Evolutionary conservation across 2,797 vertebrate genomes (phyloP).

Genomic region (Rhabdophis nuchalis): DNA sequence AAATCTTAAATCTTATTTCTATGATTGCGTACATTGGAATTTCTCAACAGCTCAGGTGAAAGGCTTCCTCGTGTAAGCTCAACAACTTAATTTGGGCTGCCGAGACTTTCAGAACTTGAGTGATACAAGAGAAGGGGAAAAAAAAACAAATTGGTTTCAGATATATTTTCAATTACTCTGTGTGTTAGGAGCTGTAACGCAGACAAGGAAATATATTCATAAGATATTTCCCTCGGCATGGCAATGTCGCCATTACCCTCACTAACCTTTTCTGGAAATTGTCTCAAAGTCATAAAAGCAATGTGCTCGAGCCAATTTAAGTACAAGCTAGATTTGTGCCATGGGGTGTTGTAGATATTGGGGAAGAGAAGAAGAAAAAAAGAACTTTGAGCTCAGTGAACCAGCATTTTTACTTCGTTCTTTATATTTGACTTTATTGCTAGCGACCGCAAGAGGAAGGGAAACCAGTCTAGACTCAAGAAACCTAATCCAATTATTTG

Average conservation of each 20-base stretch:
- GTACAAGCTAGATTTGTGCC: neutral
- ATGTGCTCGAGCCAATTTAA: neutral
- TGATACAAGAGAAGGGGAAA: neutral
- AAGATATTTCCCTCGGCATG: neutral
- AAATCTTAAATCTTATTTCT: too few relatives aligned
- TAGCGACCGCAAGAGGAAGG: neutral
- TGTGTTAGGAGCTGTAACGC: neutral
- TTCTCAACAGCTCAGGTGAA: constrained; percentile 35
- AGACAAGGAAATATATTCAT: constrained; percentile 20
- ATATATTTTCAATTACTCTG: constrained; percentile 23
- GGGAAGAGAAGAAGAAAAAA: rapidly evolving
- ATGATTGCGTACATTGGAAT: constrained; percentile 10
- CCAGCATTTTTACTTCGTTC: neutral
- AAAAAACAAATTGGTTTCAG: constrained; percentile 21
- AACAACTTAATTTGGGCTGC: constrained; percentile 28
- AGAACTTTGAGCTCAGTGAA: neutral
- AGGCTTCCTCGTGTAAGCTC: constrained; percentile 3
- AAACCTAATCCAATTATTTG: neutral
- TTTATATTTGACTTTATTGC: neutral
- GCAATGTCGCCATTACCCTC: neutral
- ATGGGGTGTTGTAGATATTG: neutral
- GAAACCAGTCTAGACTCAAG: neutral
- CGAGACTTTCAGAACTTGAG: constrained; percentile 5
- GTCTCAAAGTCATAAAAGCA: neutral
- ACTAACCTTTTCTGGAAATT: neutral